phyloP scores from a whole-genome alignment of 2,888 invertebrate species.

The Dryobotodes eremita region DNA sequence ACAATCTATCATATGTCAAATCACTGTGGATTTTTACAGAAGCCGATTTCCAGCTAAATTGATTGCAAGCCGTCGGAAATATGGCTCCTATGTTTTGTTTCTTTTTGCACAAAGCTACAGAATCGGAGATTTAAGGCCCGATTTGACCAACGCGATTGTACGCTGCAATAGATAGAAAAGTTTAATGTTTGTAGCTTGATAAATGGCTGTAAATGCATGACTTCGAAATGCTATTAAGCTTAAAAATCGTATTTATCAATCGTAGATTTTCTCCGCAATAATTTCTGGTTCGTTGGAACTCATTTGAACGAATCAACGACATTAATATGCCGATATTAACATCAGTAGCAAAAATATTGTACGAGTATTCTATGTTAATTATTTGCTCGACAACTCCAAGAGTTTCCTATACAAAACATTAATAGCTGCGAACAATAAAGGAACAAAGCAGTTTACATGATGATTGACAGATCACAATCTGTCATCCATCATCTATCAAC shows the following conservation, averaged over 20 bases:
- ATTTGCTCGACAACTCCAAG: constrained; percentile 24
- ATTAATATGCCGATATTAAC: too few relatives aligned
- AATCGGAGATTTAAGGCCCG: neutral
- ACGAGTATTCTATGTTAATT: constrained; percentile 7
- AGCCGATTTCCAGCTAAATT: constrained; percentile 61
- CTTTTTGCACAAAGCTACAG: neutral
- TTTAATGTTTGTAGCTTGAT: neutral
- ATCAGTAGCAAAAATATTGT: neutral
- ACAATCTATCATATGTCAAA: constrained; percentile 64
- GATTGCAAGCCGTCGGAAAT: constrained; percentile 59
- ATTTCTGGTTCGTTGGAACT: neutral
- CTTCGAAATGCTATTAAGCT: neutral
- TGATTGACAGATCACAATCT: constrained; percentile 42
- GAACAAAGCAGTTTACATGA: constrained; percentile 22
- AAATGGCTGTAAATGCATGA: neutral
- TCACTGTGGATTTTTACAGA: constrained; percentile 55
- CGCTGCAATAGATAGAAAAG: neutral
- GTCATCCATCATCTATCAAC: constrained; percentile 8
- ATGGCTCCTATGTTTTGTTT: constrained; percentile 47
- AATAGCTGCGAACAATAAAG: constrained; percentile 10
- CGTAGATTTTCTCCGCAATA: neutral
- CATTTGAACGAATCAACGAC: neutral
- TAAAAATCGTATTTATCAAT: neutral
- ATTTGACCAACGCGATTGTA: neutral
- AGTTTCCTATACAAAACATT: constrained; percentile 18